phyloP scores from a whole-genome alignment of 2,888 invertebrate genomes.

The Mesochorus sp. region DNA sequence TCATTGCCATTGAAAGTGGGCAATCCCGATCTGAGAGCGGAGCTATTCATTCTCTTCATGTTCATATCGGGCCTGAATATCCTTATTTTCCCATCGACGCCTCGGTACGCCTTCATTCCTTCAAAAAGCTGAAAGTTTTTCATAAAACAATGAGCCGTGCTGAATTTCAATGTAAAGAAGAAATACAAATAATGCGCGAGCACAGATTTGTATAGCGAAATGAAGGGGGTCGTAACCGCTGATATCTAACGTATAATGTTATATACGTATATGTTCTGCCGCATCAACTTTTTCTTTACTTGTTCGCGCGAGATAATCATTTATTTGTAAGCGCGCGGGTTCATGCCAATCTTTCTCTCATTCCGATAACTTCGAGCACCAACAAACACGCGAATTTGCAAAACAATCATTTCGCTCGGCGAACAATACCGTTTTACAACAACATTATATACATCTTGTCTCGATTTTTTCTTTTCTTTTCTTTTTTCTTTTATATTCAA shows the following conservation, averaged over 20 bases:
- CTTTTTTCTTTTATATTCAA: not conserved
- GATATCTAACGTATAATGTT: conserved; percentile 24
- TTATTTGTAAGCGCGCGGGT: conserved; percentile 4
- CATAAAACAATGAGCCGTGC: conserved; percentile 45
- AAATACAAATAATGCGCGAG: not conserved
- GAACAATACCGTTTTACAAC: too few species aligned
- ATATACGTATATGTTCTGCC: conserved; percentile 12
- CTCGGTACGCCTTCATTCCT: conserved; percentile 98
- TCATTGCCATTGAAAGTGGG: conserved; percentile 95
- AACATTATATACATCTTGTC: too few species aligned
- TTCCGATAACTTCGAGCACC: not conserved
- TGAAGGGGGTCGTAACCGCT: conserved; percentile 23
- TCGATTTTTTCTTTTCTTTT: too few species aligned
- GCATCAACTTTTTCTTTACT: conserved; percentile 16
- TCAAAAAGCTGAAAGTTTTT: conserved; percentile 92
- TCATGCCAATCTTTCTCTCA: not conserved
- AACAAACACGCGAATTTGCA: not conserved
- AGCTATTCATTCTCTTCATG: conserved; percentile 95
- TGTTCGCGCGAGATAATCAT: conserved; percentile 3
- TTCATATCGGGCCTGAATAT: conserved; percentile 98
- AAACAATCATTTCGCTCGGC: not conserved
- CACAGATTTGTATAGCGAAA: conserved; percentile 11
- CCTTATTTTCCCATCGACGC: conserved; percentile 94
- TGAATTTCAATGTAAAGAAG: conserved; percentile 46
- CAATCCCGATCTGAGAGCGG: conserved; percentile 92